phyloP scores from a whole-genome alignment of 2,797 vertebrate genomes.

The Discoglossus pictus region DNA sequence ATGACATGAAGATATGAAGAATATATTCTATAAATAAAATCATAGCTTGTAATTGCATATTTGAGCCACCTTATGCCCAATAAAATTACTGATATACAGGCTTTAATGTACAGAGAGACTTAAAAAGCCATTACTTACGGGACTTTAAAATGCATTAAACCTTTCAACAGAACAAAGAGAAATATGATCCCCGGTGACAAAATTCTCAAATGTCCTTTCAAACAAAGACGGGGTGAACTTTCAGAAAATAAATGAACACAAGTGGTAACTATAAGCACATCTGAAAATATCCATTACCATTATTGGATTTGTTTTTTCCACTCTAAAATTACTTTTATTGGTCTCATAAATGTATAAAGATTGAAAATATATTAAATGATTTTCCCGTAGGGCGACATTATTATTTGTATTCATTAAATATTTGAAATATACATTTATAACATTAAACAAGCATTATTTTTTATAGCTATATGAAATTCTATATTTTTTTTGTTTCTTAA shows the following conservation, averaged over 20 bases:
- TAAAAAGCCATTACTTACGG: constrained; percentile 9
- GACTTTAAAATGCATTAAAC: constrained; percentile 2
- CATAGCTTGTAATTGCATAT: constrained; percentile 44
- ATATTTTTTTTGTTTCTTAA: too few species aligned
- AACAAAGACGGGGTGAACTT: background rate
- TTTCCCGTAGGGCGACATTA: too few species aligned
- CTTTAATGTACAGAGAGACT: background rate
- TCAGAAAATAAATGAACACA: too few species aligned
- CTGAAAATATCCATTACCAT: background rate
- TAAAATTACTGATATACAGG: constrained; percentile 19
- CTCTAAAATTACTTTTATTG: background rate
- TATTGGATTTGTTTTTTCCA: constrained; percentile 4
- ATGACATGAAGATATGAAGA: constrained; percentile 50
- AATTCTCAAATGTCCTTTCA: constrained; percentile 1
- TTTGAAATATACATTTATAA: too few species aligned
- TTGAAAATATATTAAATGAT: too few species aligned
- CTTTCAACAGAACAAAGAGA: background rate
- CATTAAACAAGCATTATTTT: too few species aligned
- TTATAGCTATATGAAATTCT: too few species aligned
- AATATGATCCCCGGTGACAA: background rate
- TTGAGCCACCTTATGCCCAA: constrained; percentile 30
- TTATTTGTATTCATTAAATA: too few species aligned
- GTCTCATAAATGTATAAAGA: too few species aligned
- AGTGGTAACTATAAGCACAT: background rate
- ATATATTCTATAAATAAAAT: constrained; percentile 51